Evolutionary conservation across 2,888 invertebrate genomes (phyloP).

Genomic region (Tenthredo amoena): DNA sequence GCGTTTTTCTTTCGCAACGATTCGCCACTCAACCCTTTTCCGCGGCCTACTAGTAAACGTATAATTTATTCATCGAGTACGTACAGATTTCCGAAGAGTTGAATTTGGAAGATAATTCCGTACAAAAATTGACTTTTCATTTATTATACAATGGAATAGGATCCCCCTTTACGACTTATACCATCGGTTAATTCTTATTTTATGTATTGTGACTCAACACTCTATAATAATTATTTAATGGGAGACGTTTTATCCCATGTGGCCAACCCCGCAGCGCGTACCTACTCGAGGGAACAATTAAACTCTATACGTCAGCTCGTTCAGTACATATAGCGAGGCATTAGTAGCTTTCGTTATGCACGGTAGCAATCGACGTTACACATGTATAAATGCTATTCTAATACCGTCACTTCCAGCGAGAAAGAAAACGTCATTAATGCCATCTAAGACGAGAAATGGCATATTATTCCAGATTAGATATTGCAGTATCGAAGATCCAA

Average conservation of each 20-base stretch:
- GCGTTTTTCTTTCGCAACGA: neutral
- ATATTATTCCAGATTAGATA: no score
- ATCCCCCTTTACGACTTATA: neutral
- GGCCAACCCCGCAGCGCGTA: conserved; percentile 19
- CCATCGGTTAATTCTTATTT: neutral
- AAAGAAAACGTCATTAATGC: neutral
- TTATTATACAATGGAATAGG: neutral
- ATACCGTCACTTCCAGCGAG: neutral
- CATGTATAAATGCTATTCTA: neutral
- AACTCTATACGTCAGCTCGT: neutral
- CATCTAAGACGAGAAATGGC: neutral
- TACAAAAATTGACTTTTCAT: neutral
- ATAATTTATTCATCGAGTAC: neutral
- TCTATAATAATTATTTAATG: conserved; percentile 24
- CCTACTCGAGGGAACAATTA: conserved; percentile 25
- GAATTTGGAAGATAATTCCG: neutral
- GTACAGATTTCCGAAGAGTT: neutral
- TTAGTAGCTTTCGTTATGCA: neutral
- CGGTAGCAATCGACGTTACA: neutral
- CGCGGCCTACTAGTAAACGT: neutral
- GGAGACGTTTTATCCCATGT: conserved; percentile 30
- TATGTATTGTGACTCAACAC: conserved; percentile 19
- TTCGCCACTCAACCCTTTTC: conserved; percentile 18
- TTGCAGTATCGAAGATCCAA: no score
- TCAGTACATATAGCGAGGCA: neutral